phyloP scores from a whole-genome alignment of 2,113 vertebrate species.

The Heptranchias perlo region DNA sequence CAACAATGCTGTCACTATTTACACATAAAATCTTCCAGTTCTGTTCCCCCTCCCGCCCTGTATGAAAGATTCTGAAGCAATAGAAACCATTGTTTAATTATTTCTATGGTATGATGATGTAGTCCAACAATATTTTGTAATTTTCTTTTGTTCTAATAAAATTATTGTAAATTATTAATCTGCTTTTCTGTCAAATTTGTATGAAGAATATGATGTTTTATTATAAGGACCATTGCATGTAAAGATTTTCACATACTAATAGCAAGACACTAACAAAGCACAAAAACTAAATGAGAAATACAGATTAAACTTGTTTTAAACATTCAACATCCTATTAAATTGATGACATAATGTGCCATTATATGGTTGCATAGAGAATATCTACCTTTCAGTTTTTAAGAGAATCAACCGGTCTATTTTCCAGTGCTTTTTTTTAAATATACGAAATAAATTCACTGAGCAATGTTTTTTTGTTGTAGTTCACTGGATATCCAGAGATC shows the following conservation, averaged over 20 bases:
- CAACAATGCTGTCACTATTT: conserved; percentile 47
- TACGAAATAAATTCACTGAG: conserved; percentile 33
- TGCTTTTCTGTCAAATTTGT: not conserved
- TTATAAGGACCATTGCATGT: not conserved
- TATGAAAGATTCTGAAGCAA: conserved; percentile 35
- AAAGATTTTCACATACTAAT: conserved; percentile 29
- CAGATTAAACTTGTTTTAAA: conserved; percentile 22
- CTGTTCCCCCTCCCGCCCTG: conserved; percentile 12
- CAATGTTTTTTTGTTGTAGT: conserved; percentile 14
- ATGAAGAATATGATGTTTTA: not conserved
- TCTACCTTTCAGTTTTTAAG: conserved; percentile 14
- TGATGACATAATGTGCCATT: conserved; percentile 34
- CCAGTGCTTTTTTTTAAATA: conserved; percentile 13
- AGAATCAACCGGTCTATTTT: conserved; percentile 24
- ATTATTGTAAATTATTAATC: not conserved
- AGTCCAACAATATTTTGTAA: not conserved
- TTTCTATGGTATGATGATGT: conserved; percentile 12
- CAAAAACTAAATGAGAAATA: conserved; percentile 31
- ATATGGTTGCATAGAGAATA: conserved; percentile 38
- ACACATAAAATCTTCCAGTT: conserved; percentile 49
- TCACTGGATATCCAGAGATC: conserved; percentile 14
- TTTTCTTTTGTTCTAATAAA: not conserved
- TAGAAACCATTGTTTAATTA: conserved; percentile 30
- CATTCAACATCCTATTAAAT: conserved; percentile 32
- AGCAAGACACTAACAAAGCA: conserved; percentile 31